These are phyloP conservation scores for Erythrocebus patas DNA, from an alignment of 2,113 vertebrate genomes.

Conservation along the genomic window DNA sequence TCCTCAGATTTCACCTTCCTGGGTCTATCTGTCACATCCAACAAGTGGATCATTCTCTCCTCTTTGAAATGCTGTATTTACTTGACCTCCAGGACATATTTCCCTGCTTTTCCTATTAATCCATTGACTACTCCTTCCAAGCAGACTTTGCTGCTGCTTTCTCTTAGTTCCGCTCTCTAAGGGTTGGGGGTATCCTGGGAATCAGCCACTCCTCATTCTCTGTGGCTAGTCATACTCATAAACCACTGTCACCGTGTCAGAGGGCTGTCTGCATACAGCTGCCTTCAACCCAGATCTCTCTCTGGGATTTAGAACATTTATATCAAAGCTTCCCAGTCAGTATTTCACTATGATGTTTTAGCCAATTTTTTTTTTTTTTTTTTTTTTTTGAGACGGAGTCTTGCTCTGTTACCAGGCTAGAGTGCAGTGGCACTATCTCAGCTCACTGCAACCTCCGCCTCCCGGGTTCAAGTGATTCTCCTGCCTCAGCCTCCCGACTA, in stretches of 20 bases:
- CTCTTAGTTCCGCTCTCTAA: background rate
- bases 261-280: background rate
- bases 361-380: no score
- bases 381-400: no score
- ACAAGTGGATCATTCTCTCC: background rate
- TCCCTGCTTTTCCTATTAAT: background rate
- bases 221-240: background rate
- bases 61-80: background rate
- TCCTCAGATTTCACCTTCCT: background rate
- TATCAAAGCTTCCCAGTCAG: background rate
- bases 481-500: no score
- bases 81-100: background rate
- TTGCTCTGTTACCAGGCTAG: no score
- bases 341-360: no score
- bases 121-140: background rate
- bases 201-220: background rate
- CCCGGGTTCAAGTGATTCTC: no score
- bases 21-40: background rate
- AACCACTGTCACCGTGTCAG: no score
- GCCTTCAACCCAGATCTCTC: background rate
- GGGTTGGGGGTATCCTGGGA: background rate
- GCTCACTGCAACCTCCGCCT: no score
- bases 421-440: no score
- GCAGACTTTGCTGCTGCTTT: background rate
- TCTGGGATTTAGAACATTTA: background rate